phyloP scores from a whole-genome alignment of 1,140 invertebrate species.

The Ostrea denselamellosa region DNA sequence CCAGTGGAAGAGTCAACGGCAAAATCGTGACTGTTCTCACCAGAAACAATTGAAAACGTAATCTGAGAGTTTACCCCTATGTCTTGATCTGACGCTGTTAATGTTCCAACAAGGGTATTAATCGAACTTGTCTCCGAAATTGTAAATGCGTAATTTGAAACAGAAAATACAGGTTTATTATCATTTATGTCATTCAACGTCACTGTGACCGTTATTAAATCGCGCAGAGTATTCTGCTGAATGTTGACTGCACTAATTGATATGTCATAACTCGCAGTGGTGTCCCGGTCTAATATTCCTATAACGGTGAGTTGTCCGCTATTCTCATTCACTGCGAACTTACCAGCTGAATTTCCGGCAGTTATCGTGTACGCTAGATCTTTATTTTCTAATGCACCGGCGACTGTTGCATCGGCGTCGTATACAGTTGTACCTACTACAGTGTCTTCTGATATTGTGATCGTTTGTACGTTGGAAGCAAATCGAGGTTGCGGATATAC shows the following conservation, averaged over 20 bases:
- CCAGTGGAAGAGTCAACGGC: constrained; percentile 94
- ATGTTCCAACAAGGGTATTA: constrained; percentile 92
- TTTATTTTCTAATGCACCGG: constrained; percentile 79
- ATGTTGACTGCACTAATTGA: constrained; percentile 80
- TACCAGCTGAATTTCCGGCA: constrained; percentile 83
- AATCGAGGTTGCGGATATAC: constrained; percentile 47
- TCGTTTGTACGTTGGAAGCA: not conserved
- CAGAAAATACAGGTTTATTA: constrained; percentile 89
- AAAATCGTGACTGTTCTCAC: constrained; percentile 84
- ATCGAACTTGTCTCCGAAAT: constrained; percentile 85
- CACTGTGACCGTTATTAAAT: constrained; percentile 57
- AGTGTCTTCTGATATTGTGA: constrained; percentile 42
- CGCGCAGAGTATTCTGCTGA: constrained; percentile 54
- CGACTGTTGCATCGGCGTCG: constrained; percentile 47
- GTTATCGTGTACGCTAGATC: constrained; percentile 91
- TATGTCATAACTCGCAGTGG: constrained; percentile 54
- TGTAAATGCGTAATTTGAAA: constrained; percentile 52
- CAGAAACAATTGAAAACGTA: constrained; percentile 80
- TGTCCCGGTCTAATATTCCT: constrained; percentile 60
- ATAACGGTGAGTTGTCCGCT: constrained; percentile 61
- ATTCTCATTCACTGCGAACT: constrained; percentile 57
- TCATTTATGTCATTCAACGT: constrained; percentile 91
- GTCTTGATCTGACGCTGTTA: constrained; percentile 94
- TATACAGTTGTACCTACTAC: constrained; percentile 44
- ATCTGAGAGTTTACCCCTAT: constrained; percentile 94